Conservation (phyloP, 2,888 invertebrate species). For the Mesorhabditis sp. region DNA sequence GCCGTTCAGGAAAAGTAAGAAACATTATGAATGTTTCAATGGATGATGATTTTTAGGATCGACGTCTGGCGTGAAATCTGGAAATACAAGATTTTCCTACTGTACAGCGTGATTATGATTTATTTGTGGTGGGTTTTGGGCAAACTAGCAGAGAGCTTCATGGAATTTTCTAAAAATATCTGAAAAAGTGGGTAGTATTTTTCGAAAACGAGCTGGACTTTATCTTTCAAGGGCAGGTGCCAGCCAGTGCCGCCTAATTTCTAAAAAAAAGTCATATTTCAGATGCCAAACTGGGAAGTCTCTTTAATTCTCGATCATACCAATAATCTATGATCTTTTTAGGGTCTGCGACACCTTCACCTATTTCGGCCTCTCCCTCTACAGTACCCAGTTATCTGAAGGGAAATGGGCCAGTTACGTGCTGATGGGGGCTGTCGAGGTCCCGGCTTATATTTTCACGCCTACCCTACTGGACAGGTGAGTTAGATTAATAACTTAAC, state of each 20-base stretch:
- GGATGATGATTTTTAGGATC: not conserved
- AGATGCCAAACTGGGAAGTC: too few species aligned
- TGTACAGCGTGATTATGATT: conserved; percentile 18
- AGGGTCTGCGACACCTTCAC: conserved; percentile 23
- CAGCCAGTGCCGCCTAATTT: too few species aligned
- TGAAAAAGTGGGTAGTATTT: too few species aligned
- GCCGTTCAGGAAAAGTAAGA: not conserved
- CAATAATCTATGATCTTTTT: too few species aligned
- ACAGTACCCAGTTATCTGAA: conserved; percentile 30
- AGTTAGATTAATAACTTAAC: not conserved
- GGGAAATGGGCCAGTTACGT: conserved; percentile 33
- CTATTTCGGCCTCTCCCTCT: conserved; percentile 40
- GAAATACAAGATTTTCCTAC: conserved; percentile 17
- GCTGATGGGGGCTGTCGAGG: conserved; percentile 31
- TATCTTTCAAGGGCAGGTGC: too few species aligned
- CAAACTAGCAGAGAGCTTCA: too few species aligned
- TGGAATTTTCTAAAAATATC: too few species aligned
- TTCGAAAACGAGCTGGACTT: too few species aligned
- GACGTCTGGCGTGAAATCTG: conserved; percentile 9
- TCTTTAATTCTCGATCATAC: too few species aligned
- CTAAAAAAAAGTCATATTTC: too few species aligned
- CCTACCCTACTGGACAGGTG: conserved; percentile 25
- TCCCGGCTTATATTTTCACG: conserved; percentile 29
- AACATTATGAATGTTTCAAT: not conserved
- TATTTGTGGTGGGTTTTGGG: conserved; percentile 26